Base-by-base conservation (phyloP, 2,888 invertebrate species). In the Bombyx huttoni region DNA sequence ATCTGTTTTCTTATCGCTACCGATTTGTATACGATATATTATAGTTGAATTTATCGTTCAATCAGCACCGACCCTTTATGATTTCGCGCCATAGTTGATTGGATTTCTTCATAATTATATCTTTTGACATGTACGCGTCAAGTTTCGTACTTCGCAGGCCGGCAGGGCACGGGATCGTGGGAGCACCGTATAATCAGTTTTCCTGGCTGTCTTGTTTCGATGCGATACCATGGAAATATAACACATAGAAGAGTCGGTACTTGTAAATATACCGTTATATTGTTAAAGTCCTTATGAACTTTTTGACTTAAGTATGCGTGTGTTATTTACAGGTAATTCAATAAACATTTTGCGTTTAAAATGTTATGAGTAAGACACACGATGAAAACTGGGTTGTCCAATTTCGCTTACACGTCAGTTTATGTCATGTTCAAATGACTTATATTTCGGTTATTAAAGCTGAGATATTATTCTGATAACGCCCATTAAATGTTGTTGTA, bases 91-190 rank as follows among this genome's bases (percentile, higher is more conserved):
- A 10, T 40, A 73, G 78, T 76, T 88, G 87, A 88, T 88, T 88
- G 87, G 84, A 82, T 88, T 87, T 84, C 84, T 83, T 86, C 83
- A 83, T 87, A 88, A 88, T 88, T 88, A 88, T 85, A 84, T 86
- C 83, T 87, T 88, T 87, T 87, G 87, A 88, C 87, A 83, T 78
- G 85, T 83, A 81, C 77, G 81, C 80, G 85, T 81, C 80, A 87
- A 84, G 86, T 82, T 86, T 86, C 81, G 82, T 84, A 79, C 84
- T 75, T 74, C 73, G 68, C 75, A 68, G 72, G 75, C 77, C 74
- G 82, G 72, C 78, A 72, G 82, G 81, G 73, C 81, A 80, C 63
- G 81, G 77, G 86, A 85, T 82, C 87, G 87, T 87, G 87, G 85
- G 87, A 87, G 81, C 84, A 83, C 81, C 82, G 80, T 84, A 75